These are phyloP conservation scores for Phymastichus coffea DNA, from an alignment of 1,140 invertebrate genomes.

Conservation along the genomic window DNA sequence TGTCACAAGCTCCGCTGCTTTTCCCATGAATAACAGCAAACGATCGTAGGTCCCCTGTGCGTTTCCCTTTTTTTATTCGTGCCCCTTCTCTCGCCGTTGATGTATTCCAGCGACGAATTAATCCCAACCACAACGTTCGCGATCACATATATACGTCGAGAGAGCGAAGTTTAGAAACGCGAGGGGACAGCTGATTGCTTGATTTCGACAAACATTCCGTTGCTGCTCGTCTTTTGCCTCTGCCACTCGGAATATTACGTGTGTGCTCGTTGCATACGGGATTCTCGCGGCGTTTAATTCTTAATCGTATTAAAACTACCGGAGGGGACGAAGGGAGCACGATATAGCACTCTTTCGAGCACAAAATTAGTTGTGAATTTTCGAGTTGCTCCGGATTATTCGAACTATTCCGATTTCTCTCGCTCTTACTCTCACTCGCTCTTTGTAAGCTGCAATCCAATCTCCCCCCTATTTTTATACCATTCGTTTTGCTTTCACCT, in stretches of 20 bases:
- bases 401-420: constrained; percentile 14
- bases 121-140: constrained; percentile 1
- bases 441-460: too few relatives aligned
- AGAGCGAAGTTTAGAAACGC: background rate
- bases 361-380: constrained; percentile 16
- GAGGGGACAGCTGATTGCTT: constrained; percentile 38
- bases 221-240: constrained; percentile 3
- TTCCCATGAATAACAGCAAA: background rate
- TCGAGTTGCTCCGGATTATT: constrained; percentile 12
- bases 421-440: too few relatives aligned
- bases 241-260: constrained; percentile 36
- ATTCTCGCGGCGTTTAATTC: constrained; percentile 30
- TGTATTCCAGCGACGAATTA: constrained; percentile 8
- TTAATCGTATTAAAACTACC: constrained; percentile 40
- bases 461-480: too few relatives aligned
- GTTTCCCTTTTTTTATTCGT: background rate
- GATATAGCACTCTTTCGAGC: too few relatives aligned
- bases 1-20: too few relatives aligned
- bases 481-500: too few relatives aligned
- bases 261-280: constrained; percentile 33
- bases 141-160: background rate
- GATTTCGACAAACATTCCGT: constrained; percentile 43
- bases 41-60: background rate
- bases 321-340: background rate
- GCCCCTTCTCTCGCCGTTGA: constrained; percentile 1